A percentile compares a stretch with the other conserved stretches of the same genome.
Evolutionary conservation across 1,140 invertebrate genomes (phyloP).

Genomic region (Dermatophagoides farinae): DNA sequence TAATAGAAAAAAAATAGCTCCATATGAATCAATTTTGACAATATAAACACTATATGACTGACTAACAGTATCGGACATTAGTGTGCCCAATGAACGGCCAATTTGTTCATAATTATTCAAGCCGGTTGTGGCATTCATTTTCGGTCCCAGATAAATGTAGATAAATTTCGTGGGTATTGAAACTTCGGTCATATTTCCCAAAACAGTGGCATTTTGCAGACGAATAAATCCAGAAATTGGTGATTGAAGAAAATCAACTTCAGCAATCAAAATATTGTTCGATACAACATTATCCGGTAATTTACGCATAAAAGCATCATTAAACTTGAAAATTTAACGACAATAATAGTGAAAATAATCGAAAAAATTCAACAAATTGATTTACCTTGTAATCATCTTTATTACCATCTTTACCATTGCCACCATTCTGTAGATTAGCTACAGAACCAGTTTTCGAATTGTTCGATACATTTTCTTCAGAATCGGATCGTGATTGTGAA

Average conservation of each 20-base stretch:
- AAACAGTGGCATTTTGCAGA: constrained; percentile 58
- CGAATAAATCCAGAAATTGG: constrained; percentile 78
- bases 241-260: constrained; percentile 84
- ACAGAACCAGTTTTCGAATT: too few relatives aligned
- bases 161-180: constrained; percentile 88
- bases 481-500: too few relatives aligned
- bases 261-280: constrained; percentile 89
- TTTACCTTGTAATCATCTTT: constrained; percentile 4
- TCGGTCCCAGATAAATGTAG: constrained; percentile 76
- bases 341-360: not conserved
- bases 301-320: constrained; percentile 86
- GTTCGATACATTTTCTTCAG: too few relatives aligned
- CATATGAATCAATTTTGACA: not conserved
- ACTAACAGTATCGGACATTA: constrained; percentile 86
- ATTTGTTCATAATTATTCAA: constrained; percentile 77
- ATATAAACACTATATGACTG: too few relatives aligned
- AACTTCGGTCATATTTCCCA: constrained; percentile 89
- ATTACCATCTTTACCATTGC: not conserved
- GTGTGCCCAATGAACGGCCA: constrained; percentile 83
- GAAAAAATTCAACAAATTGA: not conserved
- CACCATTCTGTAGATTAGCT: not conserved
- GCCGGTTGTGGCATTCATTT: constrained; percentile 19
- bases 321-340: constrained; percentile 34
- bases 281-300: constrained; percentile 86
- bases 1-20: constrained; percentile 29